Conservation (phyloP, 2,888 invertebrate species). For the Gibbula magus region DNA sequence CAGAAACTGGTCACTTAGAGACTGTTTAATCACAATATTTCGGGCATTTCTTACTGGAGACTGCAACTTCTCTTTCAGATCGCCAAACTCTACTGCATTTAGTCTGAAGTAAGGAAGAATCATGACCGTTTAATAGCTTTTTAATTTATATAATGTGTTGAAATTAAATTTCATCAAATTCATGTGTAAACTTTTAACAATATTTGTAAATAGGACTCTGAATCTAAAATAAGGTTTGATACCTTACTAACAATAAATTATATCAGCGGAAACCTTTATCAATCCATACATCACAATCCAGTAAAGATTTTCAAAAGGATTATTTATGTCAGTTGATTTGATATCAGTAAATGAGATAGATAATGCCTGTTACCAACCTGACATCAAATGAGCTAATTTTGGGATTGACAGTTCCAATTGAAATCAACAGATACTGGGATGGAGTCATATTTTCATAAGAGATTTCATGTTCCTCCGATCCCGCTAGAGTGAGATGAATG, state of each 20-base stretch:
- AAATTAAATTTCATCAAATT: too few species aligned
- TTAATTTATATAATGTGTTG: too few species aligned
- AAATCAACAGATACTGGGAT: slow-evolving; percentile 88
- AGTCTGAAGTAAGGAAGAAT: slow-evolving; percentile 72
- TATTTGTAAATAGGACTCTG: too few species aligned
- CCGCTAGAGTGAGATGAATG: slow-evolving; percentile 84
- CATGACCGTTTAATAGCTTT: too few species aligned
- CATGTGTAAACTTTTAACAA: too few species aligned
- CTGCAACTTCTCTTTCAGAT: slow-evolving; percentile 84
- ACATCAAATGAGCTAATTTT: slow-evolving; percentile 67
- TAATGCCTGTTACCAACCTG: slow-evolving; percentile 79
- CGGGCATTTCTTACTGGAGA: slow-evolving; percentile 83
- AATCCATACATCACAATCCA: too few species aligned
- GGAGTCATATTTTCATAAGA: slow-evolving; percentile 83
- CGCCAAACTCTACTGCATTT: slow-evolving; percentile 86
- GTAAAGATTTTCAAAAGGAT: too few species aligned
- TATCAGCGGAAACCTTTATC: too few species aligned
- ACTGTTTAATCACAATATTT: slow-evolving; percentile 84
- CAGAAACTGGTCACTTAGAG: slow-evolving; percentile 88
- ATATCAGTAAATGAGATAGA: neutral
- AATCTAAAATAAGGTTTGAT: too few species aligned
- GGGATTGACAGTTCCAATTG: slow-evolving; percentile 77
- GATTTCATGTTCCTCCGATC: slow-evolving; percentile 79
- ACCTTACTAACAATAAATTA: too few species aligned
- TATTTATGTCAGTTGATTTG: too few species aligned